A percentile compares a stretch with the other conserved stretches of the same genome.
These are phyloP conservation scores for Prenolepis imparis DNA, from an alignment of 2,888 invertebrate genomes.

Conservation along the genomic window DNA sequence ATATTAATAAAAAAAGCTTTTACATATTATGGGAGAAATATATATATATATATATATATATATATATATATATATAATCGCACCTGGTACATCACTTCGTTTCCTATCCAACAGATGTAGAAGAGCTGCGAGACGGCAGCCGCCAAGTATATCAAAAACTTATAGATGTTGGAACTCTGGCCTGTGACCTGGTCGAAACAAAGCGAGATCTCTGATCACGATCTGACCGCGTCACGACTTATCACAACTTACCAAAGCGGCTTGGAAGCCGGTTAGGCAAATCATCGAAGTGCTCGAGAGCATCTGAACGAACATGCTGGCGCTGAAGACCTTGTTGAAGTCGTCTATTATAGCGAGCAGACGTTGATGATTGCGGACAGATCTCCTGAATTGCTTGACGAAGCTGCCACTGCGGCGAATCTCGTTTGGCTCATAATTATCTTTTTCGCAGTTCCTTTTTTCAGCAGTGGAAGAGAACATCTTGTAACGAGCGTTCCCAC, in stretches of 20 bases:
- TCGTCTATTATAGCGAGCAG: constrained; percentile 71
- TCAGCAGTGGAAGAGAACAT: not conserved
- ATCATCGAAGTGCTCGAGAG: constrained; percentile 80
- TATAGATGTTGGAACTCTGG: constrained; percentile 73
- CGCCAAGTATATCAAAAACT: constrained; percentile 76
- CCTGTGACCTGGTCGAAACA: constrained; percentile 72
- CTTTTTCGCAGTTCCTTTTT: not conserved
- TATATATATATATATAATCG: no score
- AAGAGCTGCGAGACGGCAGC: constrained; percentile 77
- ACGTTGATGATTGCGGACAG: constrained; percentile 76
- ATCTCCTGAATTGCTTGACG: constrained; percentile 64
- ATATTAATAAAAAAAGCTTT: not conserved
- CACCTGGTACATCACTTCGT: constrained; percentile 77
- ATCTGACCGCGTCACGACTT: constrained; percentile 28
- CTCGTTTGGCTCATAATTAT: constrained; percentile 30
- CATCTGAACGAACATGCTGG: constrained; percentile 79
- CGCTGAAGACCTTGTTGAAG: constrained; percentile 76
- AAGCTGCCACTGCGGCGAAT: not conserved
- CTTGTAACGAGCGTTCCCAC: not conserved
- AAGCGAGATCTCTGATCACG: constrained; percentile 63
- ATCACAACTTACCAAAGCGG: constrained; percentile 72
- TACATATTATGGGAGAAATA: not conserved
- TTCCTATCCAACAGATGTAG: constrained; percentile 79
- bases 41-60: no score
- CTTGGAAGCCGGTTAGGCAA: constrained; percentile 82